Base-by-base conservation (phyloP, 2,113 vertebrate genomes). In the Coptodon bakossiorum region DNA sequence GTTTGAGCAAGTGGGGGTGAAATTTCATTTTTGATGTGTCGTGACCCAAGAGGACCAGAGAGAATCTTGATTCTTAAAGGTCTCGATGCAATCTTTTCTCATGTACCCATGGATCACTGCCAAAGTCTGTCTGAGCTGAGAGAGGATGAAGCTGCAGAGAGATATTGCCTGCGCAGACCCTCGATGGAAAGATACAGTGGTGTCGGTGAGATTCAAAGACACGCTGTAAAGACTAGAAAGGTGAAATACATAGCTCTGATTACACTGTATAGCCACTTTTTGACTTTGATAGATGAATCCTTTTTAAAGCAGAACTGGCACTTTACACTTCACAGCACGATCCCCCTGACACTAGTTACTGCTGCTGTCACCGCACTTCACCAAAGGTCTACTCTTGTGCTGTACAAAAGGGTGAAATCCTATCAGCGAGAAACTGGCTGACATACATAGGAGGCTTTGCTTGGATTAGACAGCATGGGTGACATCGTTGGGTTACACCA, bases 401-500 rank as follows among this genome's bases (percentile, higher is more conserved):
- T 84, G 50, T 81, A 76, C 76, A 81, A 83, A 57, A 19, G 79
- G 45, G 31, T 71, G 38, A 87, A 91, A 92, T 84, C 78, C 84
- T 78, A 34, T 88, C 85, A 87, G 71, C 83, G 50, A 71, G 76
- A 88, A 89, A 82, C n/a, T 48, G 80, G 84, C 57, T 89, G 76
- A 89, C 91, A 89, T 27, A 83, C 81, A 84, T 48, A 31, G 84
- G 82, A 86, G 38, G 83, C 61, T 94, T 88, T 89, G 80, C 73
- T 85, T 83, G 84, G 87, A 87, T 92, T 90, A 90, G 81, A 88
- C 79, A 83, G 36, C 85, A 6, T 4, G 4, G 27, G 56, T 90
- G 81, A 90, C 89, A 88, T 90, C 89, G 52, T 84, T 84, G 61
- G 84, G 85, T 89, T 84, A 83, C 52, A 83, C 43, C 87, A 50